These are phyloP conservation scores for Drosophila robusta DNA, from an alignment of 2,888 invertebrate species.

Conservation along the genomic window DNA sequence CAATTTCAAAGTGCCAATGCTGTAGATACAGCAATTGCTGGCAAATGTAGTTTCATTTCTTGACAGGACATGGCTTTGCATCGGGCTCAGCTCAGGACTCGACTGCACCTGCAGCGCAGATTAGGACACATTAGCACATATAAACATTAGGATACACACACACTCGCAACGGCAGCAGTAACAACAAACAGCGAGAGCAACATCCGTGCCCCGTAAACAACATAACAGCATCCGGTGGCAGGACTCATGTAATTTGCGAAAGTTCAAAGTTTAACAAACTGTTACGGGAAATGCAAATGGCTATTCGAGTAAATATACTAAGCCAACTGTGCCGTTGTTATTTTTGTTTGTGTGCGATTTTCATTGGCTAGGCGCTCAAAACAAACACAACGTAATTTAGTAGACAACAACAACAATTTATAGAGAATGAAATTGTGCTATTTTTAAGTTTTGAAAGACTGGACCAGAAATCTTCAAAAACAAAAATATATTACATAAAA, in stretches of 20 bases:
- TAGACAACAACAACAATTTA: background rate
- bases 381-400: background rate
- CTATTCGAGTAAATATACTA: conserved; percentile 48
- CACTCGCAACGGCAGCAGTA: conserved; percentile 9
- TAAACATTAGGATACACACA: conserved; percentile 55
- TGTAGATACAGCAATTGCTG: conserved; percentile 49
- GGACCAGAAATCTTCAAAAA: background rate
- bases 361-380: background rate
- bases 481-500: too few relatives aligned
- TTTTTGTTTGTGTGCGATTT: conserved; percentile 10
- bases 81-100: conserved; percentile 30
- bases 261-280: conserved; percentile 81
- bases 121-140: conserved; percentile 48
- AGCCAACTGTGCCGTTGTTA: conserved; percentile 13
- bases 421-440: background rate
- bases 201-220: conserved; percentile 51
- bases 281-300: conserved; percentile 74
- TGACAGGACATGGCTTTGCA: conserved; percentile 28
- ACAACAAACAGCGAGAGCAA: conserved; percentile 24
- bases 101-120: conserved; percentile 27
- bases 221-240: conserved; percentile 71
- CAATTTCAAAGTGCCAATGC: conserved; percentile 73
- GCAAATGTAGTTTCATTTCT: conserved; percentile 58
- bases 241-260: conserved; percentile 79
- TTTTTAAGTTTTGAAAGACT: background rate